phyloP scores from a whole-genome alignment of 2,888 invertebrate species.

The Caenorhabditis doughertyi region DNA sequence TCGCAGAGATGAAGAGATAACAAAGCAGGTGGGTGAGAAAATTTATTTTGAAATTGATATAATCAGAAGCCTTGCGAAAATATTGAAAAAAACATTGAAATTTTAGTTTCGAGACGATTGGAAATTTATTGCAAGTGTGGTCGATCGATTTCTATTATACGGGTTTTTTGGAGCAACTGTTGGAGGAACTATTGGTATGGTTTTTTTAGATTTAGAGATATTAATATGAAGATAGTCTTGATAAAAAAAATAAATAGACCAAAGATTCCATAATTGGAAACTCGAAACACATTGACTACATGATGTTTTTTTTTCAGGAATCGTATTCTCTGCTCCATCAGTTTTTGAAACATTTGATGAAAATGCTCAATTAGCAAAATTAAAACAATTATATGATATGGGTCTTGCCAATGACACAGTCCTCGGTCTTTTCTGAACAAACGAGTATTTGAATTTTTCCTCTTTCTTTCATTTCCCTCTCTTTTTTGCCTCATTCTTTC shows the following conservation, averaged over 20 bases:
- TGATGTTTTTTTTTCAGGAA: slow-evolving; percentile 76
- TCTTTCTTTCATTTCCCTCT: slow-evolving; percentile 16
- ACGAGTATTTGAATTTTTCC: slow-evolving; percentile 27
- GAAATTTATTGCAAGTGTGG: slow-evolving; percentile 85
- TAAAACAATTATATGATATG: slow-evolving; percentile 69
- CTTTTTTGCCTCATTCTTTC: slow-evolving; percentile 7
- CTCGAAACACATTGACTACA: not conserved
- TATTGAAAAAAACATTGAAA: not conserved
- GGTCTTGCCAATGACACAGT: slow-evolving; percentile 64
- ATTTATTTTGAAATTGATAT: not conserved
- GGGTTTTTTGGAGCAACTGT: slow-evolving; percentile 83
- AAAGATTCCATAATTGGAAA: not conserved
- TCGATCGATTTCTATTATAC: slow-evolving; percentile 84
- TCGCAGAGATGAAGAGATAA: slow-evolving; percentile 80
- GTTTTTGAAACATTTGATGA: slow-evolving; percentile 83
- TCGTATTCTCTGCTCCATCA: slow-evolving; percentile 84
- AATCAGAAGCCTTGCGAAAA: no score
- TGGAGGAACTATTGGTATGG: slow-evolving; percentile 69
- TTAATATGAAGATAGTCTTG: no score
- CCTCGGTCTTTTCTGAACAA: slow-evolving; percentile 46
- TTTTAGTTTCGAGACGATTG: slow-evolving; percentile 85
- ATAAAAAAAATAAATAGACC: not conserved
- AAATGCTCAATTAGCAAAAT: slow-evolving; percentile 63
- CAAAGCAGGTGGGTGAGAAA: slow-evolving; percentile 77
- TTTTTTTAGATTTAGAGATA: not conserved